phyloP scores from a whole-genome alignment of 2,797 vertebrate species.

The Periparus ater region DNA sequence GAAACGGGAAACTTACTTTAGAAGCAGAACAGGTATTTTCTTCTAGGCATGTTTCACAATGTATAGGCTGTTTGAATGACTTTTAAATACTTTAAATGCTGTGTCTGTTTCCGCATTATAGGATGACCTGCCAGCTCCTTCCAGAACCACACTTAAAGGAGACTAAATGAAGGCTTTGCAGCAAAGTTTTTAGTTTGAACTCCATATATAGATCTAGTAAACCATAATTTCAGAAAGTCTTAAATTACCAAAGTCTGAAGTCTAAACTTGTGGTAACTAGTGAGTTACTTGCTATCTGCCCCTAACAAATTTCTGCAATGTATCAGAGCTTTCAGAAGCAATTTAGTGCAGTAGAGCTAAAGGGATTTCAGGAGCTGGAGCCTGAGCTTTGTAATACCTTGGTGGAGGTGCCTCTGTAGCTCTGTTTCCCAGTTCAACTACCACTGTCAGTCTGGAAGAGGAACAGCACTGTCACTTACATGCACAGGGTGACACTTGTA shows the following conservation, averaged over 20 bases:
- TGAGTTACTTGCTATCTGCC: constrained; percentile 46
- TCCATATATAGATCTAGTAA: constrained; percentile 78
- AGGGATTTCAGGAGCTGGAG: background rate
- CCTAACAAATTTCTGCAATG: constrained; percentile 47
- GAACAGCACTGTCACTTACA: background rate
- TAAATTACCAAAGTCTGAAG: constrained; percentile 75
- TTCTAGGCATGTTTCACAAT: constrained; percentile 24
- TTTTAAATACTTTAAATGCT: constrained; percentile 72
- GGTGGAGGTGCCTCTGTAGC: background rate
- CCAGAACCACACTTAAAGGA: constrained; percentile 70
- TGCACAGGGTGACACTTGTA: background rate
- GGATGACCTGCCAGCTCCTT: constrained; percentile 64
- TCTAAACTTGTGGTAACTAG: constrained; percentile 71
- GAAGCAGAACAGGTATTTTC: constrained; percentile 46
- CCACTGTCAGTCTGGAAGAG: background rate
- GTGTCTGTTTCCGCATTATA: constrained; percentile 75
- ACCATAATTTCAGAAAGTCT: constrained; percentile 78
- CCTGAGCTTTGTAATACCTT: background rate
- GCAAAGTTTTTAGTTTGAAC: constrained; percentile 74
- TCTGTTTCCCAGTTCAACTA: background rate
- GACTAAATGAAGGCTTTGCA: constrained; percentile 79
- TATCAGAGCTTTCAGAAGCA: constrained; percentile 26
- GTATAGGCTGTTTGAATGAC: constrained; percentile 54
- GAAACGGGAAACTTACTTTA: background rate
- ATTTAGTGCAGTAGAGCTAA: background rate